These are phyloP conservation scores for Pycnonotus jocosus DNA, from an alignment of 2,113 vertebrate genomes.

Conservation along the genomic window DNA sequence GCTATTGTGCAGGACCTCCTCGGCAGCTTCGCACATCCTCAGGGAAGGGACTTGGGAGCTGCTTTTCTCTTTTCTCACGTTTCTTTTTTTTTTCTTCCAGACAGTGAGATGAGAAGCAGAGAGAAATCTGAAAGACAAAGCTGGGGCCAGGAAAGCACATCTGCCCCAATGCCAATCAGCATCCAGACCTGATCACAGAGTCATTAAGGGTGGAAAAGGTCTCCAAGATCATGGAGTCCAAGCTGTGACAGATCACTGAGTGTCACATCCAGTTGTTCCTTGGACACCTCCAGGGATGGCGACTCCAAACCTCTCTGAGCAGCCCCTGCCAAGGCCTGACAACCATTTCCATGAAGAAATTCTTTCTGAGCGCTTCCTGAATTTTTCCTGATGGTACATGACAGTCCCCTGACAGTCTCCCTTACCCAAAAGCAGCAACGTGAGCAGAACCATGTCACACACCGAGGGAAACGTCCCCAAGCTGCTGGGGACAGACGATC, in stretches of 20 bases:
- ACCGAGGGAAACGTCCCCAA: neutral
- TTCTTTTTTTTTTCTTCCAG: neutral
- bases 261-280: neutral
- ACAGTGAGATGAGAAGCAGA: neutral
- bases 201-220: neutral
- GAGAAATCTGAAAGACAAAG: neutral
- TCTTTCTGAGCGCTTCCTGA: neutral
- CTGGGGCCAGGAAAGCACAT: neutral
- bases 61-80: neutral
- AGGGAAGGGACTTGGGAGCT: neutral
- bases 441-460: neutral
- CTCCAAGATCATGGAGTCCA: neutral
- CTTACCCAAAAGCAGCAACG: accelerated
- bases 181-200: neutral
- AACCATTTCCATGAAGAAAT: neutral
- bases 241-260: neutral
- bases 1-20: neutral
- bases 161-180: neutral
- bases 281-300: neutral
- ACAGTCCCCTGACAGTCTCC: neutral
- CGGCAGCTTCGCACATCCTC: neutral
- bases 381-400: neutral
- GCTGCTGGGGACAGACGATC: neutral
- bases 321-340: neutral
- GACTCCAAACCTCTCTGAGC: neutral